Percentiles rank a stretch among this genome's conserved stretches.
These are phyloP conservation scores for Paradisaea rubra DNA, from an alignment of 2,113 vertebrate species.

Conservation along the genomic window DNA sequence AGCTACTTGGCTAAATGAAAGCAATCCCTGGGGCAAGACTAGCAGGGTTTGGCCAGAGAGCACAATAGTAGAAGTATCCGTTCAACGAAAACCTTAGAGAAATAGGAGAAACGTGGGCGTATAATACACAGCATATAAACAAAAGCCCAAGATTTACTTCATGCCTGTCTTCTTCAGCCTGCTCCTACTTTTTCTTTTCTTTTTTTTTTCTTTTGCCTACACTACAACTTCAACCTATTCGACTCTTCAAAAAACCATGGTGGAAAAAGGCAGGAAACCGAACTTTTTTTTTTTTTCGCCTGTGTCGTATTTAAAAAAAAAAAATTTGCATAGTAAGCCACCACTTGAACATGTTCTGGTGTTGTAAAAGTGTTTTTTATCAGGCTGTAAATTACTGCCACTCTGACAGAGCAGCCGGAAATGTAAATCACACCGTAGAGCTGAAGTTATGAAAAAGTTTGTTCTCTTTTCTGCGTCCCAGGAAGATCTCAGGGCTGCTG, in stretches of 20 bases:
- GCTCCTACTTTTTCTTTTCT: neutral
- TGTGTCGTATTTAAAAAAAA: neutral
- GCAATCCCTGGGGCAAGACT: neutral
- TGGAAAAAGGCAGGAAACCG: neutral
- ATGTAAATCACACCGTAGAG: conserved; percentile 60
- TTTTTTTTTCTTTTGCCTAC: neutral
- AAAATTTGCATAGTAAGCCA: conserved; percentile 24
- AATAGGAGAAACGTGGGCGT: neutral
- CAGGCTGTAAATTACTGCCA: conserved; percentile 63
- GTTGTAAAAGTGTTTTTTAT: conserved; percentile 66
- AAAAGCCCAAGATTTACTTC: neutral
- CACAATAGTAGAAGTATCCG: neutral
- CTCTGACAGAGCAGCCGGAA: conserved; percentile 64
- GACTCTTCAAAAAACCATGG: neutral
- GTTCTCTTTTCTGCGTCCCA: neutral
- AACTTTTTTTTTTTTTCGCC: neutral
- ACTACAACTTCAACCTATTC: neutral
- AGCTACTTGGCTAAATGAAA: neutral
- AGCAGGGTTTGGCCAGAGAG: neutral
- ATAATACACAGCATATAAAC: neutral
- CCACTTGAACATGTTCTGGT: conserved; percentile 52
- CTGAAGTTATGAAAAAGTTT: conserved; percentile 44
- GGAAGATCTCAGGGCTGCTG: neutral
- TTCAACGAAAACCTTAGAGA: neutral
- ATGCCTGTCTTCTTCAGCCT: neutral